Conservation (phyloP, 2,888 invertebrate genomes). For the Netelia melanura region DNA sequence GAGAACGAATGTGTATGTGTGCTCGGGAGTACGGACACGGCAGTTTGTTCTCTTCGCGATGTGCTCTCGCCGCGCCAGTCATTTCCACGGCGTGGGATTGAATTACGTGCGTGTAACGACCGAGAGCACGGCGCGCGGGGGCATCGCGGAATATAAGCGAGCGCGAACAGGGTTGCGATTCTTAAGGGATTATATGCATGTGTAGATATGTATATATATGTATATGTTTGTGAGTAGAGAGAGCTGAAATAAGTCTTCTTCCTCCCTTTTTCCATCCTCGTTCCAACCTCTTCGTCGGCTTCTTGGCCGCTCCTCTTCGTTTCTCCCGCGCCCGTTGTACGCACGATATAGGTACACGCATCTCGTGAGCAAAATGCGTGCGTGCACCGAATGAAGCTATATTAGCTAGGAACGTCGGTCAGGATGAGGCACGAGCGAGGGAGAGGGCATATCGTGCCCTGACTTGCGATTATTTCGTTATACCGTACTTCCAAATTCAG, state of each 20-base stretch:
- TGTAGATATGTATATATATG: neutral
- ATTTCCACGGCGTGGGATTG: slow-evolving; percentile 78
- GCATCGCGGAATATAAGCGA: slow-evolving; percentile 47
- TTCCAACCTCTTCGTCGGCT: slow-evolving; percentile 39
- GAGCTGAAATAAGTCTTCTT: slow-evolving; percentile 62
- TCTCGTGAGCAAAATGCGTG: slow-evolving; percentile 62
- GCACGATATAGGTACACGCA: slow-evolving; percentile 34
- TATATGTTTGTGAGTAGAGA: slow-evolving; percentile 25
- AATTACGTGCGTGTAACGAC: slow-evolving; percentile 76
- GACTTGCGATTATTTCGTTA: slow-evolving; percentile 60
- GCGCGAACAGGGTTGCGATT: slow-evolving; percentile 52
- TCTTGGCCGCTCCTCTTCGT: slow-evolving; percentile 12
- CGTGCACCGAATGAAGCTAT: slow-evolving; percentile 60
- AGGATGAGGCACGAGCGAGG: slow-evolving; percentile 39
- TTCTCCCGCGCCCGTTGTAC: neutral
- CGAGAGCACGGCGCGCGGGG: slow-evolving; percentile 60
- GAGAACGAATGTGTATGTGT: neutral
- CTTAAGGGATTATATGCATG: slow-evolving; percentile 36
- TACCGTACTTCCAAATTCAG: slow-evolving; percentile 3
- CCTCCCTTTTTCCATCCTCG: slow-evolving; percentile 35
- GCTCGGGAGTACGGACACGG: slow-evolving; percentile 27
- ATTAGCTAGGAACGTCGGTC: slow-evolving; percentile 50
- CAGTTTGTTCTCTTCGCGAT: slow-evolving; percentile 55
- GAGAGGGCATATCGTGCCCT: slow-evolving; percentile 54
- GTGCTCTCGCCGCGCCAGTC: slow-evolving; percentile 68